Conservation (phyloP, 2,797 vertebrate genomes). For the Rallus crepitans region DNA sequence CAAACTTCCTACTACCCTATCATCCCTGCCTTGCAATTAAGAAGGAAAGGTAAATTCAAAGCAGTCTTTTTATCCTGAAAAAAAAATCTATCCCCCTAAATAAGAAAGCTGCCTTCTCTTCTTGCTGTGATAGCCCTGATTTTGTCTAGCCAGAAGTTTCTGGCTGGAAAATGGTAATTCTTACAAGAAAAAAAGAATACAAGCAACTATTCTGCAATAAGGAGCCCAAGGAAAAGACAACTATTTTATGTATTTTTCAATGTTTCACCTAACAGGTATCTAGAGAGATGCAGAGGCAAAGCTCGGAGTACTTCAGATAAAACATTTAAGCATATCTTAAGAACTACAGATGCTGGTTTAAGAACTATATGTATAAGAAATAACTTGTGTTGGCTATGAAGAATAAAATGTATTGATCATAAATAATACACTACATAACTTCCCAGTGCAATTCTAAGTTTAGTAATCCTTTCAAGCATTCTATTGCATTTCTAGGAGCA, state of each 20-base stretch:
- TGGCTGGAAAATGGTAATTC: slow-evolving; percentile 49
- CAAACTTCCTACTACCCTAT: not conserved
- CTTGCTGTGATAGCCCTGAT: slow-evolving; percentile 28
- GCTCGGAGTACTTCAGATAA: slow-evolving; percentile 32
- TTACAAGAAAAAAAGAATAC: slow-evolving; percentile 47
- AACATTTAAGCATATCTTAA: not conserved
- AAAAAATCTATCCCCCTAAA: not conserved
- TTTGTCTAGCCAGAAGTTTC: slow-evolving; percentile 8
- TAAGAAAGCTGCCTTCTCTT: not conserved
- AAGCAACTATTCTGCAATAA: slow-evolving; percentile 33
- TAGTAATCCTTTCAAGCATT: slow-evolving; percentile 24
- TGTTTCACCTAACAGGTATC: slow-evolving; percentile 42
- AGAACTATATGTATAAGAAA: not conserved
- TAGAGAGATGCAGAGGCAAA: slow-evolving; percentile 30
- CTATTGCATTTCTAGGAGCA: not conserved
- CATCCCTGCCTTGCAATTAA: not conserved
- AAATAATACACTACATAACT: slow-evolving; percentile 41
- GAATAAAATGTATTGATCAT: not conserved
- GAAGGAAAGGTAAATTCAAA: not conserved
- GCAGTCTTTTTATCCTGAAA: not conserved
- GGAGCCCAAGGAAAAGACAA: slow-evolving; percentile 35
- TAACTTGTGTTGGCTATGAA: not conserved
- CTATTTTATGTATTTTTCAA: slow-evolving; percentile 55
- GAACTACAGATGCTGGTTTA: slow-evolving; percentile 3
- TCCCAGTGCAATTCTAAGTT: not conserved